These are phyloP conservation scores for Nesospiza acunhae DNA, from an alignment of 2,113 vertebrate genomes.

Conservation along the genomic window DNA sequence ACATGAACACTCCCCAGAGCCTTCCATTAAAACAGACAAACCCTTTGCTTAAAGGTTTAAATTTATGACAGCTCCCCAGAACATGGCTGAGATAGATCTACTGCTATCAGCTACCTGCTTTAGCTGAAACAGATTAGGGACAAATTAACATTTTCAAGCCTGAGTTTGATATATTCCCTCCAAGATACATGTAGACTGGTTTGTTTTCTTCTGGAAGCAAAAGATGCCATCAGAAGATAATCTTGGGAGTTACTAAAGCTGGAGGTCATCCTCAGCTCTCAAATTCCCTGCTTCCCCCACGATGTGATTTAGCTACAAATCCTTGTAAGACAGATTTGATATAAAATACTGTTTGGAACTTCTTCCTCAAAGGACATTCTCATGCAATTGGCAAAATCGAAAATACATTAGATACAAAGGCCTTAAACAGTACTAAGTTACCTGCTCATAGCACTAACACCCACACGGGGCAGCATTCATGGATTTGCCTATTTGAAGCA, in stretches of 20 bases:
- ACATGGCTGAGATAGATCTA: neutral
- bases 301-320: neutral
- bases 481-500: neutral
- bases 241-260: neutral
- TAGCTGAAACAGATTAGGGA: neutral
- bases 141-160: conserved; percentile 10
- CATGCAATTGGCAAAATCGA: neutral
- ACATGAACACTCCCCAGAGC: neutral
- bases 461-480: neutral
- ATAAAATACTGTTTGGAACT: neutral
- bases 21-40: conserved; percentile 9
- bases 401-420: neutral
- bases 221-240: conserved; percentile 17
- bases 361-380: neutral
- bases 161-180: neutral
- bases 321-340: neutral
- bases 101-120: neutral
- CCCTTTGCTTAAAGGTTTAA: conserved; percentile 13
- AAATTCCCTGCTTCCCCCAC: neutral
- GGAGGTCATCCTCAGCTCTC: conserved; percentile 24
- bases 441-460: neutral
- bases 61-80: conserved; percentile 23
- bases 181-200: neutral
- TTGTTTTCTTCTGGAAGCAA: neutral
- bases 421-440: neutral